These are phyloP conservation scores for Bovichtus diacanthus DNA, from an alignment of 2,797 vertebrate species.

Conservation along the genomic window DNA sequence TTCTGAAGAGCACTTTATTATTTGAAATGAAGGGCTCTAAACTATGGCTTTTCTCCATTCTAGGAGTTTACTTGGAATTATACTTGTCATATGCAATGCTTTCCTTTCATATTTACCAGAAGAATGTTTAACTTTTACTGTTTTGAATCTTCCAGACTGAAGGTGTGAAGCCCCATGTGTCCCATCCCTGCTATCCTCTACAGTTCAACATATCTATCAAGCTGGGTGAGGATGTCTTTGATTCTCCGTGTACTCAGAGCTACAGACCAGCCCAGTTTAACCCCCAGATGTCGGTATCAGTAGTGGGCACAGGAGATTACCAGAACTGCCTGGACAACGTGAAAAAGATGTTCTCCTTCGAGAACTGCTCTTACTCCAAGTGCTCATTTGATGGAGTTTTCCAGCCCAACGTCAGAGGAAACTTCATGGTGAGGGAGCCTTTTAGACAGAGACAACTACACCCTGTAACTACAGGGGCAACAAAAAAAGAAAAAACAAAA, in stretches of 20 bases:
- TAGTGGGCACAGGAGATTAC: slow-evolving; percentile 81
- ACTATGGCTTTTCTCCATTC: background rate
- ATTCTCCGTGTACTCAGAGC: slow-evolving; percentile 78
- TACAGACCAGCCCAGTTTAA: background rate
- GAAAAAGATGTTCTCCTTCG: slow-evolving; percentile 82
- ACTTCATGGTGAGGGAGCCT: slow-evolving; percentile 84
- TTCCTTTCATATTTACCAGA: background rate
- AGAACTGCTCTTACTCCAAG: slow-evolving; percentile 61
- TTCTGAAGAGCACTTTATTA: background rate
- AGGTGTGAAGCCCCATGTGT: background rate
- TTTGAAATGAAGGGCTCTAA: background rate
- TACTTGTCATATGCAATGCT: background rate
- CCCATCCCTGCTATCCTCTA: slow-evolving; percentile 87
- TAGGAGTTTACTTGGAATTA: background rate
- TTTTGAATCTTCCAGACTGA: slow-evolving; percentile 52
- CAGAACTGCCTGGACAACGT: slow-evolving; percentile 73
- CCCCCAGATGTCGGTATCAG: slow-evolving; percentile 26
- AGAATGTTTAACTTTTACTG: background rate
- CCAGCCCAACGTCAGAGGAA: slow-evolving; percentile 82
- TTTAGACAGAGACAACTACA: background rate
- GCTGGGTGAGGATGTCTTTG: slow-evolving; percentile 65
- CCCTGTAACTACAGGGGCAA: no score
- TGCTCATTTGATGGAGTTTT: slow-evolving; percentile 86
- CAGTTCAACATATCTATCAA: slow-evolving; percentile 61
- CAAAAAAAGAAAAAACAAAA: no score